Conservation (phyloP, 30 jellyfish, hydroid and myxozoan genomes). For the Aurelia aurita region DNA sequence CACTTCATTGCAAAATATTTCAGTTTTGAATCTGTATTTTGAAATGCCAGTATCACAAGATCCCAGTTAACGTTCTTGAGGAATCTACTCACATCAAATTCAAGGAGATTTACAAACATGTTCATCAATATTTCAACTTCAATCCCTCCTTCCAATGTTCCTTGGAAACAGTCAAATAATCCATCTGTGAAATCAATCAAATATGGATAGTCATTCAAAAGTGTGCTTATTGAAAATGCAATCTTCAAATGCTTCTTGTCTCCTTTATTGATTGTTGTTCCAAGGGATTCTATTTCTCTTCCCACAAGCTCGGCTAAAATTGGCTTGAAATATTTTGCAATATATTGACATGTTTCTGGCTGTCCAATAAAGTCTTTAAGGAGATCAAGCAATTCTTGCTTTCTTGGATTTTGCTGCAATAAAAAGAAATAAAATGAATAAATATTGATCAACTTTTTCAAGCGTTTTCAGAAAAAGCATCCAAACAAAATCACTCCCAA, state of each 20-base stretch:
- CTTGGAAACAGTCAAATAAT: not conserved
- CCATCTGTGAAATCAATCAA: not conserved
- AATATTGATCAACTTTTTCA: too few species aligned
- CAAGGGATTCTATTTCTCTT: constrained; percentile 8
- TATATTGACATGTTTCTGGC: constrained; percentile 13
- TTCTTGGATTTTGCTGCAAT: constrained; percentile 17
- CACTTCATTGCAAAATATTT: constrained; percentile 17
- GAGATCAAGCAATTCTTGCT: constrained; percentile 18
- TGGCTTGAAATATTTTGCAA: constrained; percentile 42
- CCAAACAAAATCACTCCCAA: too few species aligned
- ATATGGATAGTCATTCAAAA: constrained; percentile 16
- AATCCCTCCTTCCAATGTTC: not conserved
- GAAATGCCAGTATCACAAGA: not conserved
- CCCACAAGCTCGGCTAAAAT: constrained; percentile 41
- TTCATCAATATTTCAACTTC: constrained; percentile 7
- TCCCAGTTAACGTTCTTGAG: constrained; percentile 11
- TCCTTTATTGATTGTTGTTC: not conserved
- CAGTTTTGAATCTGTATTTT: not conserved
- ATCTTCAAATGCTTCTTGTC: not conserved
- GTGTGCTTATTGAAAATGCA: constrained; percentile 44
- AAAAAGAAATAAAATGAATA: too few species aligned
- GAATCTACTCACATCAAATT: not conserved
- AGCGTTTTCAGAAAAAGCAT: too few species aligned
- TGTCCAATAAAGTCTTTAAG: constrained; percentile 10
- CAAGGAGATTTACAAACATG: constrained; percentile 1